Base-by-base conservation (phyloP, 1,140 invertebrate genomes). In the Diorhabda elongata region DNA sequence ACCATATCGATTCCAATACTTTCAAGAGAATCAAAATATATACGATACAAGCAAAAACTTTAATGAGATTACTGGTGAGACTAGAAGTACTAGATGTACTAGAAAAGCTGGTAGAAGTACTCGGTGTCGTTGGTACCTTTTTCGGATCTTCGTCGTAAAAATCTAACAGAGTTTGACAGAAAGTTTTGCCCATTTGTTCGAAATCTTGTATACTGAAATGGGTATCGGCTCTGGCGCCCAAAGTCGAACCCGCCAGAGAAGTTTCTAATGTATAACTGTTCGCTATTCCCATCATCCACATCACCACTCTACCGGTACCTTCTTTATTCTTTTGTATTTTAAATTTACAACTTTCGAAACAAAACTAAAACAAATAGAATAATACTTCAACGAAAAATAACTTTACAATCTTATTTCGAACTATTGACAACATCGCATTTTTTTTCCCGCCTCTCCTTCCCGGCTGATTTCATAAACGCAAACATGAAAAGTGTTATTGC, bases 231-330 rank as follows among this genome's bases (percentile, higher is more conserved):
- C 92, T 87, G n/a, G 86, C 87, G 2, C 91, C 90, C 43, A 94
- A 79, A 67, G 88, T 90, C 9, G 94, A 93, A 6, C 95, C 95
- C 67, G 92, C 93, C 83, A 97, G 94, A 0, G 94, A 96, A 2
- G 94, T 93, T 83, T 98, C 96, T 86, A 98, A 89, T 2, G 95
- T 98, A 79, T 95, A 98, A 81, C 94, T 97, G 75, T 97, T 95
- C 60, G 91, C 88, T 26, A 97, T 92, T 7, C 95, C 95, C 87
- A 97, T 89, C 84, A 95, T 91, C 94, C 94, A 97, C 74, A 96
- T 91, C 0, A 97, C 94, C 8, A 97, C 91, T 66, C 96, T 83
- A 4, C 94, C 95, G 6, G 95, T 97, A 2, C 95, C 95, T 83
- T 97, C 95, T 83, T 97, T 97, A 71, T 89, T 91, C 65, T 92